Evolutionary conservation across 2,888 invertebrate species (phyloP), one percentile per base, ranked within the genome.

Genomic region (Chrysomela aeneicollis): DNA sequence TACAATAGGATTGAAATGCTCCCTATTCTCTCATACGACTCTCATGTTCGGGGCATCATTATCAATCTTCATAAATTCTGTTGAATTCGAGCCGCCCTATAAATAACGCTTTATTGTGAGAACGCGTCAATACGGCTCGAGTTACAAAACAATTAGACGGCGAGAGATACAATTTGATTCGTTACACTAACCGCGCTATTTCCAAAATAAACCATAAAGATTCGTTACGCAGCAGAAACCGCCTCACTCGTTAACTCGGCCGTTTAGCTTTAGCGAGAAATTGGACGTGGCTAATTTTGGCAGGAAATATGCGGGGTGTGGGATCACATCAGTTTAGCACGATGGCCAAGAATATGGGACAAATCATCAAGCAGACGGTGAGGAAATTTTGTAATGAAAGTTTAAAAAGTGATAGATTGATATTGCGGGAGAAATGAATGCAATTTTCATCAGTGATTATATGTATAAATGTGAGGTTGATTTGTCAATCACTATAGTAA

Each of bases 151-250:
- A 65, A 69, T 69, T 68, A 65, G 58, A 73, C 62, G 60, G 26
- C 59, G 55, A 61, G 59, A 42, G 42, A 42, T 42, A 42, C 73
- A 71, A 73, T 76, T 71, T 71, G 73, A 76, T 76, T 76, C 71
- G 74, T 72, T 68, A 70, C 75, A 67, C 66, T 59, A 65, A 64
- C 63, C 69, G 66, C 66, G 63, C 66, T 70, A 68, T 71, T 69
- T 69, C 70, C 72, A 74, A 74, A 76, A 76, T 74, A 78, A 78
- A 75, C 77, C 74, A 78, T 78, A 76, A 75, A 77, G 77, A 75
- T 78, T 77, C 73, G 72, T 49, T 66, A 74, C 74, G 76, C 72
- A 65, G 69, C 63, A 63, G 52, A 55, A 26, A 61, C 71, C 73
- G 75, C 76, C 77, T 69, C 65, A 59, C 70, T 74, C 72, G 76